A percentile compares a stretch with the other conserved stretches of the same genome.
Conservation (phyloP, 1,140 invertebrate genomes). For the Goniozus legneri region DNA sequence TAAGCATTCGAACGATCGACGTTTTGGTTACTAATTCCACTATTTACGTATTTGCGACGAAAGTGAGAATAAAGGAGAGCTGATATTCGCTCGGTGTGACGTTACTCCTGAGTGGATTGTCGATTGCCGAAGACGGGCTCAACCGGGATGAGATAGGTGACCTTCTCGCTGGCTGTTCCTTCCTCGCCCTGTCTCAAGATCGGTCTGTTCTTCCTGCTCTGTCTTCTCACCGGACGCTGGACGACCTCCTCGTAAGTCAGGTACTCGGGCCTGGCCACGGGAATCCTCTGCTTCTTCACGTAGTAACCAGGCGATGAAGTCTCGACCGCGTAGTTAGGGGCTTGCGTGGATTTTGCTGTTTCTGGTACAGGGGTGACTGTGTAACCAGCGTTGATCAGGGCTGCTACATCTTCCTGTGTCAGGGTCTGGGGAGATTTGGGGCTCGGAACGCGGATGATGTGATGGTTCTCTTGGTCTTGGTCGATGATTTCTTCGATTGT, state of each 20-base stretch:
- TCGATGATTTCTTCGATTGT: constrained; percentile 45
- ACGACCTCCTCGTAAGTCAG: constrained; percentile 36
- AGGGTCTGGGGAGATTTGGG: constrained; percentile 35
- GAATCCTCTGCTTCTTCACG: constrained; percentile 40
- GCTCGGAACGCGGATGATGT: constrained; percentile 34
- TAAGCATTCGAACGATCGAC: neutral
- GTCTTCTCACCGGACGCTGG: constrained; percentile 33
- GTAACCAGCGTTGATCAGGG: constrained; percentile 45
- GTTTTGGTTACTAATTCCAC: constrained; percentile 4
- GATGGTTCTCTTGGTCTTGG: constrained; percentile 29
- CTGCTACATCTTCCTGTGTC: constrained; percentile 42
- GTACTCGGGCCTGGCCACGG: constrained; percentile 38
- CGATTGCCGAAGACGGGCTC: constrained; percentile 40
- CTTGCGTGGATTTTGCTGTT: constrained; percentile 25
- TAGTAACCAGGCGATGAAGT: constrained; percentile 36
- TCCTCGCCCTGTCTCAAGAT: constrained; percentile 40
- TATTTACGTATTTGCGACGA: neutral
- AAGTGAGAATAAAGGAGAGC: too few species aligned
- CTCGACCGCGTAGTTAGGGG: constrained; percentile 14
- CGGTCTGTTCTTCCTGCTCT: constrained; percentile 35
- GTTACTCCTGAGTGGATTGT: constrained; percentile 33
- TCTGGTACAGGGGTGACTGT: constrained; percentile 44
- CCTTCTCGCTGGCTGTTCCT: constrained; percentile 38
- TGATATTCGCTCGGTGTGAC: too few species aligned
- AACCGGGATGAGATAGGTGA: constrained; percentile 47